Evolutionary conservation across 2,888 invertebrate species (phyloP).

Genomic region (Stenchaetothrips biformis): DNA sequence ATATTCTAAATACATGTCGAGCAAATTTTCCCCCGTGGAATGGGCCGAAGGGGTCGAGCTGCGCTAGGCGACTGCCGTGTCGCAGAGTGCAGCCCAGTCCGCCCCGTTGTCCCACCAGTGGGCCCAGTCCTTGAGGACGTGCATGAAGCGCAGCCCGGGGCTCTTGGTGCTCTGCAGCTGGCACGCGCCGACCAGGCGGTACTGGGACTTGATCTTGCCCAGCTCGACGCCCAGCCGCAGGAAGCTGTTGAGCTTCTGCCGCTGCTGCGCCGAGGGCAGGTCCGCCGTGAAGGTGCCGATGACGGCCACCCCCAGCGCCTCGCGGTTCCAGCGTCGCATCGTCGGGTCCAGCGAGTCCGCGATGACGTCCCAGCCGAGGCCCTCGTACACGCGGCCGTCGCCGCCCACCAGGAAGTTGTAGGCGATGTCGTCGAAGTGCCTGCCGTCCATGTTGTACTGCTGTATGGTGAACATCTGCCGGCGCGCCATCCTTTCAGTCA

Average conservation of each 20-base stretch:
- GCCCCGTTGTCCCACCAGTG: no score
- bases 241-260: background rate
- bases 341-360: conserved; percentile 63
- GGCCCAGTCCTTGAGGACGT: no score
- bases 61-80: no score
- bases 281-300: conserved; percentile 54
- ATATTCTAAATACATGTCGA: no score
- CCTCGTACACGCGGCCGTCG: conserved; percentile 37
- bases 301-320: conserved; percentile 65
- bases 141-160: background rate
- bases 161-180: background rate
- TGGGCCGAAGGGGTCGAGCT: no score
- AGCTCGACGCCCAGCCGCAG: background rate
- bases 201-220: background rate
- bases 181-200: background rate
- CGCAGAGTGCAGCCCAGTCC: no score
- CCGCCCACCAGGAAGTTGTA: conserved; percentile 37
- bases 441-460: background rate
- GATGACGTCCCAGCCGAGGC: conserved; percentile 53
- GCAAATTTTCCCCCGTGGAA: no score
- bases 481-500: no score
- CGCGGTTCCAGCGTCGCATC: conserved; percentile 53
- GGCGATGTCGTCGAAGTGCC: conserved; percentile 32
- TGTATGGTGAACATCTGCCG: background rate
- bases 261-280: background rate